Evolutionary conservation across 2,113 vertebrate genomes (phyloP), one percentile per base, ranked within the genome.

Genomic region (Odocoileus hemionus): DNA sequence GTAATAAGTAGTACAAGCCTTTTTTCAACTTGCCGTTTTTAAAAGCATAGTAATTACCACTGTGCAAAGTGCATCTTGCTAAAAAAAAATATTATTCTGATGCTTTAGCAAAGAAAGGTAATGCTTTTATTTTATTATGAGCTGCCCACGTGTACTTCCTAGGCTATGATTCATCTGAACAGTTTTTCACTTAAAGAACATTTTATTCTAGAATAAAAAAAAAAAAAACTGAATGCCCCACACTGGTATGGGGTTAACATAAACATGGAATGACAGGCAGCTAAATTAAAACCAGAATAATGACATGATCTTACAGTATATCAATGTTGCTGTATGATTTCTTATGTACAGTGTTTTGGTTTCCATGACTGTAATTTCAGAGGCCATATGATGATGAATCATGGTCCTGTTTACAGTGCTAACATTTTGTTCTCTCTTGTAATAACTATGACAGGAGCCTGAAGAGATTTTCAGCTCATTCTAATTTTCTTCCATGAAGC

Each of bases 121-220:
- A 96, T 94, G 96, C 95, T 95, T 98, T 97, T 93, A 97, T 98
- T 98, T 97, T 97, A 96, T 98, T 97, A 97, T 95, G 84, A 94
- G 74, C 97, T 98, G 74, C 97, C 98, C 87, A 98, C 95, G 0
- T 97, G 91, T n/a, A 90, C 84, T 98, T 97, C 89, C 84, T 78
- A 97, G 95, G 58, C 87, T 97, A 64, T 98, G 98, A 98, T 96
- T 98, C 98, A 98, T 95, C 95, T 74, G 64, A 98, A 82, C 60
- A 85, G 83, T 86, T 97, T 95, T 94, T 93, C 52, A 80, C 83
- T 92, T 94, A 95, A 92, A 97, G 97, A 98, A 98, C 97, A 97
- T 98, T 98, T 97, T 96, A 96, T 98, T 97, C 97, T 58, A 80
- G 57, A 96, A 94, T 94, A 50, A 55, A 74, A 94, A 95, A 93